These are phyloP conservation scores for Tenthredo amoena DNA, from an alignment of 2,888 invertebrate species.

Conservation along the genomic window DNA sequence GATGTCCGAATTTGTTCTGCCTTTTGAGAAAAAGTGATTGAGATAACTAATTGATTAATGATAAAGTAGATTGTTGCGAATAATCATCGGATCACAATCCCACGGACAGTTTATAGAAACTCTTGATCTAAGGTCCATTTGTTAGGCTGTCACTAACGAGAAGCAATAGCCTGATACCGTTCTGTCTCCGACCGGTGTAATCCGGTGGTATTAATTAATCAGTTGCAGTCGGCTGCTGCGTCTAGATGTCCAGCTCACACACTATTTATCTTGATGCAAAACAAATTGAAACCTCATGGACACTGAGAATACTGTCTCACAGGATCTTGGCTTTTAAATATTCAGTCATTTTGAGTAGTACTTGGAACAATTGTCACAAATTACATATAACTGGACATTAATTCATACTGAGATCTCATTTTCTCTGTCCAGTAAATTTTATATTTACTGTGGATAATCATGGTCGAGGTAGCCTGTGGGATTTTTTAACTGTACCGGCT, in stretches of 20 bases:
- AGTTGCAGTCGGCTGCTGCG: conserved; percentile 33
- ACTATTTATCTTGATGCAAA: background rate
- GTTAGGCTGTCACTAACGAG: conserved; percentile 17
- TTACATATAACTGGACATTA: background rate
- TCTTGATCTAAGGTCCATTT: conserved; percentile 22
- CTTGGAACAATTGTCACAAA: background rate
- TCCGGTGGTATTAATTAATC: conserved; percentile 35
- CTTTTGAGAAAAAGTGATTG: background rate
- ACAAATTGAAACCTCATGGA: background rate
- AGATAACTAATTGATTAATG: background rate
- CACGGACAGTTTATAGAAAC: background rate
- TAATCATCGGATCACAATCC: background rate
- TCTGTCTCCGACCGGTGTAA: conserved; percentile 16
- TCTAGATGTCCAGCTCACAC: conserved; percentile 2
- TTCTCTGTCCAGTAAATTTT: background rate
- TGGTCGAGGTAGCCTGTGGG: background rate
- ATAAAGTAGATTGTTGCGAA: background rate
- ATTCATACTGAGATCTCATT: background rate
- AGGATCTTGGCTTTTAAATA: background rate
- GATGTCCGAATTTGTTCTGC: background rate
- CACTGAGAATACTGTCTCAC: background rate
- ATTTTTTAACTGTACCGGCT: background rate
- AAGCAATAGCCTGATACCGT: conserved; percentile 20
- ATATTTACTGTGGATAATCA: background rate
- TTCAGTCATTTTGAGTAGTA: background rate